phyloP scores from a whole-genome alignment of 2,888 invertebrate genomes.

The Branchipolynoe longqiensis region DNA sequence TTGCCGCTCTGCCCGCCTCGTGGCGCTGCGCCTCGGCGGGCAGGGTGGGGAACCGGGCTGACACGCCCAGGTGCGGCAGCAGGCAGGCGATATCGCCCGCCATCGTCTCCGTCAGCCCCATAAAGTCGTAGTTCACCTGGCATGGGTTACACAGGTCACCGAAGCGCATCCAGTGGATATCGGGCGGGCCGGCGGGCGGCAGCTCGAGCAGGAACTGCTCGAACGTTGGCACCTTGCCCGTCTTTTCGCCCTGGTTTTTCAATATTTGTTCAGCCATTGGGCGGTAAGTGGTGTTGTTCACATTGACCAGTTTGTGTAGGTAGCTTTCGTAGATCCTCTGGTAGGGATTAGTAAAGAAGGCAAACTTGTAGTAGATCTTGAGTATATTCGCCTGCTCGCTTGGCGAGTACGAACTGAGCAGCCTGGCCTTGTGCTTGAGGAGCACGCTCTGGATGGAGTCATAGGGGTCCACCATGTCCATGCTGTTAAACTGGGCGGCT shows the following conservation, averaged over 20 bases:
- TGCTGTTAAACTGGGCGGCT: not conserved
- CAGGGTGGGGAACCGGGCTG: not conserved
- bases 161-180: slow-evolving; percentile 2
- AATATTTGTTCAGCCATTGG: too few relatives aligned
- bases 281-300: too few relatives aligned
- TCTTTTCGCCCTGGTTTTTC: too few relatives aligned
- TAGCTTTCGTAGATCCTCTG: too few relatives aligned
- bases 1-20: not conserved
- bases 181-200: not conserved
- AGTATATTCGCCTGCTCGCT: not conserved
- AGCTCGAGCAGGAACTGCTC: not conserved
- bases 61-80: slow-evolving; percentile 8
- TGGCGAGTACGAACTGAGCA: not conserved
- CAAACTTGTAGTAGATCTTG: not conserved
- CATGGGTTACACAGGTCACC: slow-evolving; percentile 24
- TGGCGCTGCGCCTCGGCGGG: not conserved
- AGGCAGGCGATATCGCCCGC: not conserved
- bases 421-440: not conserved
- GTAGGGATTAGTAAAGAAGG: not conserved
- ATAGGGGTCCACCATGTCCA: not conserved
- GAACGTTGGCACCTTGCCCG: not conserved
- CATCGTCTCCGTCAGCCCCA: not conserved
- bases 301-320: too few relatives aligned
- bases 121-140: slow-evolving; percentile 10
- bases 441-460: not conserved